Base-by-base conservation (phyloP, 35 echinoderm and acorn worm genomes). In the Chiridota heheva region DNA sequence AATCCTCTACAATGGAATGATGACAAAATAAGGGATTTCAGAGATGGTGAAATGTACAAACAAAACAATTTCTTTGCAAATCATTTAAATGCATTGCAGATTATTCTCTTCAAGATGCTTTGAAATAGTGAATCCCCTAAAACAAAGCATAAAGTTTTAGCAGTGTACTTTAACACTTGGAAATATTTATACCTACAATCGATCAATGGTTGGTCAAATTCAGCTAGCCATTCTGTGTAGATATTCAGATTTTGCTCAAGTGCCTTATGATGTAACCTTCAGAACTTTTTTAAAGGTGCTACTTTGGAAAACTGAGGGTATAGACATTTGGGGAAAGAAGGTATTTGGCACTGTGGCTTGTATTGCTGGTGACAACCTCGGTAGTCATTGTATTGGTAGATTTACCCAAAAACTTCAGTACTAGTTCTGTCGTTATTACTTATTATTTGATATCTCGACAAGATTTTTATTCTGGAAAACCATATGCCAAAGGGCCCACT, bases 91-190 rank as follows among this genome's bases (percentile, higher is more conserved):
- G 74, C 84, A 25, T 35, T 86, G 2, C 62, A 63, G 47, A 10
- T 87, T 10, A 76, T 87, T 17, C 73, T 78, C 2, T 87, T 77
- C 72, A 86, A 45, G 84, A 90, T 69, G 34, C 59, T 84, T 90
- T 57, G 87, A 84, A 34, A 45, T 83, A 2, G 62, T 42, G 12
- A 90, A 90, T 69, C 88, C 88, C 16, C 36, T 90, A 90, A 70
- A 40, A 83, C 57, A 18, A 83, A 90, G 40, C 87, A 90, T 32
- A 90, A 90, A 67, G 44, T 90, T 40, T 42, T 82, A 10, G 79
- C 51, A 77, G 69, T 90, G 30, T 90, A 90, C 55, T 66, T n/a
- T 83, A 44, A 67, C 87, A 31, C 55, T 90, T 15, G 79, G 29
- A 22, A 90, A 90, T 68, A 74, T 90, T 26, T 35, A 38, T 12